Percentiles rank a stretch among this genome's conserved stretches.
Evolutionary conservation across 1,140 invertebrate genomes (phyloP).

Genomic region (Diuraphis noxia): DNA sequence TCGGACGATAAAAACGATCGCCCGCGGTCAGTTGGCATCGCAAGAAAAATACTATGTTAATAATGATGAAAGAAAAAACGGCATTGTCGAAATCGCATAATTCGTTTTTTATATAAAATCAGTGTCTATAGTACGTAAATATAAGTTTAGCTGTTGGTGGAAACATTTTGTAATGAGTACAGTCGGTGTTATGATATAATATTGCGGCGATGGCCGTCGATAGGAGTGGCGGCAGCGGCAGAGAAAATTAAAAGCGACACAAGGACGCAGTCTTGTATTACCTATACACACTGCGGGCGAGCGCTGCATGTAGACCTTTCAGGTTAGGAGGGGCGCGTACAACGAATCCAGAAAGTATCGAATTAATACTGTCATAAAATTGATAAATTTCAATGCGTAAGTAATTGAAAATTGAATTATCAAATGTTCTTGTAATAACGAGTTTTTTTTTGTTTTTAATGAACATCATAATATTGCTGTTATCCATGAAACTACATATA

Average conservation of each 20-base stretch:
- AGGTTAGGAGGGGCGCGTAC: not conserved
- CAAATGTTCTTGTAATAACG: not conserved
- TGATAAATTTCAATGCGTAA: not conserved
- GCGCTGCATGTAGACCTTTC: not conserved
- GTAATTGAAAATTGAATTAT: not conserved
- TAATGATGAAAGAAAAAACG: not conserved
- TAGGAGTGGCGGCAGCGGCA: not conserved
- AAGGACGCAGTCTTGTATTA: not conserved
- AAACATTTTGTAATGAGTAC: not conserved
- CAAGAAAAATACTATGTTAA: not conserved
- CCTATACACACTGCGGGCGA: not conserved
- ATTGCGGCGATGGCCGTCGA: not conserved
- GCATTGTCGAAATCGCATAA: not conserved
- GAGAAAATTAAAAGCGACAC: constrained; percentile 3
- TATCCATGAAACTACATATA: not conserved
- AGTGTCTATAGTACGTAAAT: not conserved
- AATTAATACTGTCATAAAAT: not conserved
- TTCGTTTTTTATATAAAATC: not conserved
- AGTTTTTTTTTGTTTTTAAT: not conserved
- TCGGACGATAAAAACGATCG: not conserved
- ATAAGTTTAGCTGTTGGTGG: not conserved
- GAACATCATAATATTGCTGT: not conserved
- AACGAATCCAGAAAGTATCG: not conserved
- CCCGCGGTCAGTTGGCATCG: not conserved
- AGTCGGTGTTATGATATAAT: not conserved